Evolutionary conservation across 2,888 invertebrate genomes (phyloP).

Genomic region (Nezara viridula): DNA sequence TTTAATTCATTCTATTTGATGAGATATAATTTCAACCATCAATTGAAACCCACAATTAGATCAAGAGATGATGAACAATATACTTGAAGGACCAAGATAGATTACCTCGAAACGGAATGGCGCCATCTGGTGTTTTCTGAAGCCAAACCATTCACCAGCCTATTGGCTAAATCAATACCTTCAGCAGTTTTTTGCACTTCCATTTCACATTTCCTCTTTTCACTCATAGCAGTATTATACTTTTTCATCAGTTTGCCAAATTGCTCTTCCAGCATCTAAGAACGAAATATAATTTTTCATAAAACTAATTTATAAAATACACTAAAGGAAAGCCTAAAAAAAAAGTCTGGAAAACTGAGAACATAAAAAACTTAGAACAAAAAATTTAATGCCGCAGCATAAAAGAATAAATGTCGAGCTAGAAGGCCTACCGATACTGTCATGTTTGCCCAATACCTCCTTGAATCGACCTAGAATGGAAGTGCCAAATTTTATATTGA

Average conservation of each 20-base stretch:
- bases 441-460: no score
- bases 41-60: background rate
- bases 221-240: constrained; percentile 87
- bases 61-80: background rate
- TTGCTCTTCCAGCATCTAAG: constrained; percentile 81
- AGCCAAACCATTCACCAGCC: constrained; percentile 91
- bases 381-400: no score
- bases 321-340: background rate
- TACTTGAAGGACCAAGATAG: background rate
- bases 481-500: no score
- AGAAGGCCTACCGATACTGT: no score
- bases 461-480: no score
- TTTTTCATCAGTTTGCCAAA: constrained; percentile 82
- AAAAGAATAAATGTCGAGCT: no score
- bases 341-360: background rate
- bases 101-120: constrained; percentile 75
- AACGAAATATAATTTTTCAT: background rate
- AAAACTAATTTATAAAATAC: background rate
- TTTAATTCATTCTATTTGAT: no score
- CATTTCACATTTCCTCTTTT: constrained; percentile 90
- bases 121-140: constrained; percentile 92
- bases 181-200: constrained; percentile 92
- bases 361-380: no score
- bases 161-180: constrained; percentile 91
- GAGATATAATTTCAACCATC: background rate